These are phyloP conservation scores for Alethe diademata DNA, from an alignment of 2,113 vertebrate genomes.

Conservation along the genomic window DNA sequence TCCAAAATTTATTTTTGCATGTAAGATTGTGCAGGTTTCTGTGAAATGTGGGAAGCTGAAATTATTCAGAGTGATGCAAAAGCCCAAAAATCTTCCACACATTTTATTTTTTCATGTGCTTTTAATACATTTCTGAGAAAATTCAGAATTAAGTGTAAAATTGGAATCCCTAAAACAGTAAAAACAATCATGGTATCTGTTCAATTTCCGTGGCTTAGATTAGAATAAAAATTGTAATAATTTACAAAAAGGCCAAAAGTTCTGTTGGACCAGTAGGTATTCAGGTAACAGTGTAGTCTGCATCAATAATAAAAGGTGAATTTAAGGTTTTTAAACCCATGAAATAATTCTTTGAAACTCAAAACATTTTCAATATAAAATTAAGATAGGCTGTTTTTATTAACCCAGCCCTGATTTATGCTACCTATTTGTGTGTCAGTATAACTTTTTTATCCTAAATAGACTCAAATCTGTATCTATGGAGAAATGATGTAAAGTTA, in stretches of 20 bases:
- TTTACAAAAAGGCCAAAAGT: neutral
- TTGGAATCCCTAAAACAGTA: neutral
- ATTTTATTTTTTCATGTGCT: neutral
- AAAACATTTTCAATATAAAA: neutral
- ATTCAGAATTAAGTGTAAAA: neutral
- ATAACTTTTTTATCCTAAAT: neutral
- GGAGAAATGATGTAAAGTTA: neutral
- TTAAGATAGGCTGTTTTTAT: neutral
- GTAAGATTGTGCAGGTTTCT: neutral
- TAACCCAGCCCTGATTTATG: neutral
- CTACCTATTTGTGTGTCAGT: neutral
- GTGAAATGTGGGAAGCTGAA: neutral
- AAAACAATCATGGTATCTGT: neutral
- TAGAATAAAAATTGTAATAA: neutral
- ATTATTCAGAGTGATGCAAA: neutral
- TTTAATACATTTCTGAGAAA: neutral
- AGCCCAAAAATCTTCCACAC: fast-evolving
- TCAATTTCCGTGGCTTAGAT: neutral
- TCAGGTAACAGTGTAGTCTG: neutral
- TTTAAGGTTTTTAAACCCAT: neutral
- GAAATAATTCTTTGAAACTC: neutral
- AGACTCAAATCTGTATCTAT: neutral
- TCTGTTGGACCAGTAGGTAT: neutral
- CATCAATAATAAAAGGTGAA: neutral
- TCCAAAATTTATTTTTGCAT: neutral